Evolutionary conservation across 1,140 invertebrate genomes (phyloP).

Genomic region (Rhizoglyphus robini): DNA sequence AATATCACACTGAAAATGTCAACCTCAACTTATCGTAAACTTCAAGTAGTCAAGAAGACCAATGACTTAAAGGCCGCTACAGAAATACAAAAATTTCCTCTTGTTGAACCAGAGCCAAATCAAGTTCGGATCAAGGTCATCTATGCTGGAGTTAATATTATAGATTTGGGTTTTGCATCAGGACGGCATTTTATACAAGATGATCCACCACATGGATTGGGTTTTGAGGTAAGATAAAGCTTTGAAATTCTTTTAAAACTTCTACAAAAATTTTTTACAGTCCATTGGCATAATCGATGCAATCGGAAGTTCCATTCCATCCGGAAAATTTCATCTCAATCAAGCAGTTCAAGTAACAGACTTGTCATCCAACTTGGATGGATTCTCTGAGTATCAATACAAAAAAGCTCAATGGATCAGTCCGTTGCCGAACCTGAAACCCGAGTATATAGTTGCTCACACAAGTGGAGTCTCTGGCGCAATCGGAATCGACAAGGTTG

Average conservation of each 20-base stretch:
- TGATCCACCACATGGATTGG: conserved; percentile 19
- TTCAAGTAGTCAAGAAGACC: conserved; percentile 8
- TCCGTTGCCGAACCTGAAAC: conserved; percentile 9
- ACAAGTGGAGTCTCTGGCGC: conserved; percentile 1
- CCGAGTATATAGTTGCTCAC: not conserved
- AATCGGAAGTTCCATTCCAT: not conserved
- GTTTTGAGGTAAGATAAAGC: no score
- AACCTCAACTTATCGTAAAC: conserved; percentile 7
- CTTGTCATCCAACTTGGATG: not conserved
- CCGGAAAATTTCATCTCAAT: not conserved
- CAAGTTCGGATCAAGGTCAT: conserved; percentile 17
- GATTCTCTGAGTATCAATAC: not conserved
- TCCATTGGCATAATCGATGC: not conserved
- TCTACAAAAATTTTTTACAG: no score
- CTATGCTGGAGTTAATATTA: conserved; percentile 18
- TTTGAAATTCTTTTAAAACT: no score
- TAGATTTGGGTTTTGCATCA: conserved; percentile 10
- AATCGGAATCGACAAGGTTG: conserved; percentile 16
- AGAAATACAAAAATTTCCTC: conserved; percentile 2
- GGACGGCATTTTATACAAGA: conserved; percentile 16
- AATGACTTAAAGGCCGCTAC: conserved; percentile 12
- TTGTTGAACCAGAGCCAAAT: conserved; percentile 3
- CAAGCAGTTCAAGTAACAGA: not conserved
- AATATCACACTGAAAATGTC: no score
- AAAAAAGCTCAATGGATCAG: not conserved